Percentiles rank a stretch among this genome's conserved stretches.
Evolutionary conservation across 2,888 invertebrate genomes (phyloP).

Genomic region (Cerastis leucographa): DNA sequence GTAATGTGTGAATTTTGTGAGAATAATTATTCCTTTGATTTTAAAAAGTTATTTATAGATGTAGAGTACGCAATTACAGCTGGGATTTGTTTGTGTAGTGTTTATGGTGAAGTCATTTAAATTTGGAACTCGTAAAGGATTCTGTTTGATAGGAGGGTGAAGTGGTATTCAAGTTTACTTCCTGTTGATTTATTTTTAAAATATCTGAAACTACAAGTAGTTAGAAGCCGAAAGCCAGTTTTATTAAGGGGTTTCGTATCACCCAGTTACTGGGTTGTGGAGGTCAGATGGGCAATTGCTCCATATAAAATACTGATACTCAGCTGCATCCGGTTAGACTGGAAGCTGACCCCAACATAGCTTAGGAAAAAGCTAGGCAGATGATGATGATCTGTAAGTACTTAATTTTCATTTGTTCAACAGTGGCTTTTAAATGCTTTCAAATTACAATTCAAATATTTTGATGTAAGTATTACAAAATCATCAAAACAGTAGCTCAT

Average conservation of each 20-base stretch:
- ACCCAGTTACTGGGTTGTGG: too few species aligned
- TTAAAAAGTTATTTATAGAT: slow-evolving; percentile 85
- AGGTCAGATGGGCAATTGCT: too few species aligned
- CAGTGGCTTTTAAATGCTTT: neutral
- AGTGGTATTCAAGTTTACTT: slow-evolving; percentile 54
- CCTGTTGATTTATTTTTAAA: slow-evolving; percentile 44
- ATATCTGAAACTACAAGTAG: slow-evolving; percentile 21
- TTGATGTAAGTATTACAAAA: neutral
- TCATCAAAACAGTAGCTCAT: neutral
- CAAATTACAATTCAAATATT: neutral
- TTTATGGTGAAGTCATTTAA: slow-evolving; percentile 67
- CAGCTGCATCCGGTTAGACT: too few species aligned
- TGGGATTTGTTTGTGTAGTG: slow-evolving; percentile 79
- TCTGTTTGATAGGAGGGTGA: slow-evolving; percentile 44
- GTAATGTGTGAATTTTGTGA: slow-evolving; percentile 68
- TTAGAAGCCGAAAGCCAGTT: too few species aligned
- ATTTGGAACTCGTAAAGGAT: slow-evolving; percentile 58
- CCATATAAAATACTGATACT: too few species aligned
- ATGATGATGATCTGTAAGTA: slow-evolving; percentile 20
- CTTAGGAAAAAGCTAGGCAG: too few species aligned
- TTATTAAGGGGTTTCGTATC: too few species aligned
- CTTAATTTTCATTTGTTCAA: neutral
- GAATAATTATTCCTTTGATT: slow-evolving; percentile 75
- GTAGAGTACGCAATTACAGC: slow-evolving; percentile 75
- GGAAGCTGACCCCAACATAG: too few species aligned